Conservation (phyloP, 2,113 vertebrate species). For the Illadopsis cleaveri region DNA sequence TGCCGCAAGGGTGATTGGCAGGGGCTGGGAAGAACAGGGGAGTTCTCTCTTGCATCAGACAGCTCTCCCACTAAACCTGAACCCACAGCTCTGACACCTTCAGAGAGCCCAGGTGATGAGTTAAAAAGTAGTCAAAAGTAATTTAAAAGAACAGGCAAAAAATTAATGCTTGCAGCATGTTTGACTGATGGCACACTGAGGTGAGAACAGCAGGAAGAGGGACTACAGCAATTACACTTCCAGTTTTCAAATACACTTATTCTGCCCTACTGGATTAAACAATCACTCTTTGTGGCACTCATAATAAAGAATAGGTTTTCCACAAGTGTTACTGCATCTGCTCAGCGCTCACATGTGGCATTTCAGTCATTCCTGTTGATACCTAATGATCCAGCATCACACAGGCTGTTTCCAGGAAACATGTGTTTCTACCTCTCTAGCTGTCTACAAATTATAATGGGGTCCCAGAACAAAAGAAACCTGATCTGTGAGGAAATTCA, state of each 20-base stretch:
- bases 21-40: background rate
- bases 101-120: background rate
- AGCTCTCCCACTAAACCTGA: background rate
- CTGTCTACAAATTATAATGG: background rate
- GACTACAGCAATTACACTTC: background rate
- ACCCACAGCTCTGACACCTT: background rate
- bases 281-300: background rate
- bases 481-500: background rate
- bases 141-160: background rate
- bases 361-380: background rate
- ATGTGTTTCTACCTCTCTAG: background rate
- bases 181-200: background rate
- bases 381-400: background rate
- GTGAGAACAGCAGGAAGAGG: background rate
- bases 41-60: background rate
- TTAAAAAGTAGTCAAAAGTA: background rate
- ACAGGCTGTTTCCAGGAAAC: background rate
- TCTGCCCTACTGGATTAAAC: background rate
- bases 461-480: constrained; percentile 1
- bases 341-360: background rate
- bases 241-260: background rate
- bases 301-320: background rate
- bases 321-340: background rate
- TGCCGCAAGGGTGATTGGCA: fast-evolving
- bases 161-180: background rate